Evolutionary conservation across 2,888 invertebrate species (phyloP).

Genomic region (Pristionchus japonicus): DNA sequence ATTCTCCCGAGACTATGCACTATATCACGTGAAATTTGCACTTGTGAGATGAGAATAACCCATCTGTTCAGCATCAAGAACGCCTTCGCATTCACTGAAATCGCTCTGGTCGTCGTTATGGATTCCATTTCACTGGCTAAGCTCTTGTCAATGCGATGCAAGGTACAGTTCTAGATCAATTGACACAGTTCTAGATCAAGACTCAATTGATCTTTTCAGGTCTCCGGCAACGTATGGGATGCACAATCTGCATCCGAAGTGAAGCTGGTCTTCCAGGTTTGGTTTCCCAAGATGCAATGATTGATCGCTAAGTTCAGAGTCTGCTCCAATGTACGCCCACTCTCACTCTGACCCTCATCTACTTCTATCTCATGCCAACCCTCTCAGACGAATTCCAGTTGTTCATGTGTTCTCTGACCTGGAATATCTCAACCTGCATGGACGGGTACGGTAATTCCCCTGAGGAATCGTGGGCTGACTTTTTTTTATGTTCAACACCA

Average conservation of each 20-base stretch:
- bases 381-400: neutral
- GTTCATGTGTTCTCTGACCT: neutral
- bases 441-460: slow-evolving; percentile 6
- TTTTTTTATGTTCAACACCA: no score
- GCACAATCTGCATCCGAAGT: neutral
- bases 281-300: neutral
- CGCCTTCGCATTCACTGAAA: neutral
- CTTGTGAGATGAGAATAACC: neutral
- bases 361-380: neutral
- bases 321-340: neutral
- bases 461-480: no score
- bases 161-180: neutral
- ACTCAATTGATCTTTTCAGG: no score
- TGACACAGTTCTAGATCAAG: no score
- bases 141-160: neutral
- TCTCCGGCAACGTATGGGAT: neutral
- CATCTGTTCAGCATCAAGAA: neutral
- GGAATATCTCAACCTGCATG: neutral
- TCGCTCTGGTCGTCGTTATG: neutral
- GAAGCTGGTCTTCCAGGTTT: neutral
- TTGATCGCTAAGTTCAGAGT: neutral
- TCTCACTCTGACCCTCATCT: neutral
- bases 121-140: neutral
- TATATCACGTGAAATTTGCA: neutral
- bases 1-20: neutral